These are phyloP conservation scores for Atherix ibis DNA, from an alignment of 2,888 invertebrate genomes.

Conservation along the genomic window DNA sequence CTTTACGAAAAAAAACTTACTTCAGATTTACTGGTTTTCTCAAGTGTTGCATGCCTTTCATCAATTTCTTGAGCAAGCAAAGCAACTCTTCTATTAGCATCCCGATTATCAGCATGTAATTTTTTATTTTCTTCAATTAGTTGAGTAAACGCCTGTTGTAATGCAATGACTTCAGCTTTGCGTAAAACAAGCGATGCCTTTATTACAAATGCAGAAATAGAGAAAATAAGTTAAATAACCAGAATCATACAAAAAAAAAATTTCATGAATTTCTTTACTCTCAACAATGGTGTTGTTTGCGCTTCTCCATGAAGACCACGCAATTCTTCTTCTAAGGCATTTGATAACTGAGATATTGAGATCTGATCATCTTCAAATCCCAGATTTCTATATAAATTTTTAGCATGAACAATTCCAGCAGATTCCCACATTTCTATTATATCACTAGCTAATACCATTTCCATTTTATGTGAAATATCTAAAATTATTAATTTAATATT, in stretches of 20 bases:
- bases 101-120: conserved; percentile 57
- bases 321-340: conserved; percentile 53
- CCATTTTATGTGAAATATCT: too few species aligned
- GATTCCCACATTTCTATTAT: conserved; percentile 59
- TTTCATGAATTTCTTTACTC: conserved; percentile 11
- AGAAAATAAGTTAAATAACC: too few species aligned
- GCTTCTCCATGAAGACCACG: conserved; percentile 32
- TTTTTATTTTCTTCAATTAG: conserved; percentile 65
- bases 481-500: too few species aligned
- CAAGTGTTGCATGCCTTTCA: conserved; percentile 71
- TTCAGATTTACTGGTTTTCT: conserved; percentile 47
- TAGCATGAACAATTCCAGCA: conserved; percentile 48
- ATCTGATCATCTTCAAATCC: conserved; percentile 46
- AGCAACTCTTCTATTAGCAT: conserved; percentile 67
- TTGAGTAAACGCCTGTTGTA: conserved; percentile 46
- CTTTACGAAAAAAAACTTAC: conserved; percentile 11
- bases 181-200: conserved; percentile 49
- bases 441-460: conserved; percentile 34
- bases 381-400: conserved; percentile 46
- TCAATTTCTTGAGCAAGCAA: conserved; percentile 81
- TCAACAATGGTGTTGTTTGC: conserved; percentile 21
- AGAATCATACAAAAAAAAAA: not conserved
- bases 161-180: conserved; percentile 46
- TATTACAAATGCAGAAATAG: not conserved
- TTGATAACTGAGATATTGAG: conserved; percentile 44